phyloP scores from a whole-genome alignment of 2,113 vertebrate species.

The Bujurquina vittata region DNA sequence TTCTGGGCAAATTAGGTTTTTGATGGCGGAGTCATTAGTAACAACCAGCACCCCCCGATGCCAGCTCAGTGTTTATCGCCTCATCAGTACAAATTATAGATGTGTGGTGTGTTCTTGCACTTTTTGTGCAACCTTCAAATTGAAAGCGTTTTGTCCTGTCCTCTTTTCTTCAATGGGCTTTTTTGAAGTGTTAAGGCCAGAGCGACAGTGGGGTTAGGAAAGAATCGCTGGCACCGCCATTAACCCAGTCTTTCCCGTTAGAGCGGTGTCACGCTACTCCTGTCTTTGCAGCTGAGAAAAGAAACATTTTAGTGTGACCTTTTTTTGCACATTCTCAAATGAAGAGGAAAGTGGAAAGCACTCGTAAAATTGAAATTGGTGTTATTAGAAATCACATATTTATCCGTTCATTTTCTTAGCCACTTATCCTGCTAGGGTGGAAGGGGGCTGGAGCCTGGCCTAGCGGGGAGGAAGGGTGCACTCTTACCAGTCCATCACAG shows the following conservation, averaged over 20 bases:
- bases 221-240: background rate
- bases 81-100: background rate
- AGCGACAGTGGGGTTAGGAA: background rate
- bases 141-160: conserved; percentile 1
- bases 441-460: rapidly evolving
- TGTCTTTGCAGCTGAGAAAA: no score
- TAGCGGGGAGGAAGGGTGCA: background rate
- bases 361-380: background rate
- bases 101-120: background rate
- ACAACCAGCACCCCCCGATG: background rate
- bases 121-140: background rate
- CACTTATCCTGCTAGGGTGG: rapidly evolving
- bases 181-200: background rate
- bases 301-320: background rate
- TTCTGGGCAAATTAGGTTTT: background rate
- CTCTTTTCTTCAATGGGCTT: background rate
- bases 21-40: background rate
- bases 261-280: background rate
- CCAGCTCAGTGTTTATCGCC: background rate
- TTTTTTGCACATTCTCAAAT: background rate
- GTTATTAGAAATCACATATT: background rate
- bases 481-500: background rate
- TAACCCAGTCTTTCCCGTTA: background rate
- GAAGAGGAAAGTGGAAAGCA: background rate
- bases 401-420: background rate